Evolutionary conservation across 2,888 invertebrate genomes (phyloP).

Genomic region (Cosmia pyralina): DNA sequence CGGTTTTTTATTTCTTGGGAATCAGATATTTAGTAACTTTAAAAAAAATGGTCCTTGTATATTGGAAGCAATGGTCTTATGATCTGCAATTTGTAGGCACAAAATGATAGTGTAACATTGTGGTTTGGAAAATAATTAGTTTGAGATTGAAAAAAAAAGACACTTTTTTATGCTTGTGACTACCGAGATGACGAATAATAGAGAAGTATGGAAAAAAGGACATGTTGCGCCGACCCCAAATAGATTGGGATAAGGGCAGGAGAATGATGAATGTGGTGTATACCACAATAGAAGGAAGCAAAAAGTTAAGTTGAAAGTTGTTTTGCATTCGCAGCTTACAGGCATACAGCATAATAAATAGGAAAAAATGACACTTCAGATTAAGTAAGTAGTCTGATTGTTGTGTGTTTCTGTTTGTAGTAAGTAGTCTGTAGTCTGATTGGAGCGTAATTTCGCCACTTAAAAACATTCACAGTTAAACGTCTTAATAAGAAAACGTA

Average conservation of each 20-base stretch:
- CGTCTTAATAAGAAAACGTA: not conserved
- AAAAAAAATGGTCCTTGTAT: not conserved
- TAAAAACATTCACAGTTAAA: conserved; percentile 1
- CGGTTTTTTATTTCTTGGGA: conserved; percentile 24
- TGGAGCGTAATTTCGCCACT: not conserved
- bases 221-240: too few species aligned
- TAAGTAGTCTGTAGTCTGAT: too few species aligned
- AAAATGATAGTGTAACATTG: not conserved
- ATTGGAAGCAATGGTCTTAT: conserved; percentile 5
- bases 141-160: not conserved
- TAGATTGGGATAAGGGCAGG: too few species aligned
- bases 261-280: too few species aligned
- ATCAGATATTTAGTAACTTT: conserved; percentile 13
- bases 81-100: conserved; percentile 37
- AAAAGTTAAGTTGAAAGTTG: not conserved
- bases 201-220: too few species aligned
- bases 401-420: too few species aligned
- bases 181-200: too few species aligned
- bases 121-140: not conserved
- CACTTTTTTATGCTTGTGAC: not conserved
- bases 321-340: not conserved
- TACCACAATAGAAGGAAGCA: too few species aligned
- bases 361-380: too few species aligned
- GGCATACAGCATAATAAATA: too few species aligned
- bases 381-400: too few species aligned